phyloP scores from a whole-genome alignment of 1,140 invertebrate species.

The Monochamus saltuarius region DNA sequence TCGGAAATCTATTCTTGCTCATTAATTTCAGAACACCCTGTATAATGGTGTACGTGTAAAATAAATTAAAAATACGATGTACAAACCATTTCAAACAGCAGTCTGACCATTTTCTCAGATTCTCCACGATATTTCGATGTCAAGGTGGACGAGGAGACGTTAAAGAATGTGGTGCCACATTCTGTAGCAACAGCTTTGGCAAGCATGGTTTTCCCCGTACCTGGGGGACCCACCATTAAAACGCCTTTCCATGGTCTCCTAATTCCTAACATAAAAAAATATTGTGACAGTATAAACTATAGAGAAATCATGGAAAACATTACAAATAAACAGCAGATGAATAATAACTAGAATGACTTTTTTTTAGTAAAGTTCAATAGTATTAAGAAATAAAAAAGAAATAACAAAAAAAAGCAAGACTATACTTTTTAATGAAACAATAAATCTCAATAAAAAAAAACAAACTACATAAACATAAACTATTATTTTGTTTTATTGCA shows the following conservation, averaged over 20 bases:
- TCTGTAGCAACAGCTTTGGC: constrained; percentile 99
- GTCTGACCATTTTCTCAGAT: constrained; percentile 95
- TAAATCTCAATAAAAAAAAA: too few relatives aligned
- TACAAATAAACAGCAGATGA: too few relatives aligned
- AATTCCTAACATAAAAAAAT: constrained; percentile 57
- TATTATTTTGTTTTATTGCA: too few relatives aligned
- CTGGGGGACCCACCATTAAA: constrained; percentile 94
- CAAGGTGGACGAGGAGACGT: constrained; percentile 95
- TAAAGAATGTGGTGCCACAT: constrained; percentile 99
- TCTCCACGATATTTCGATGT: constrained; percentile 98
- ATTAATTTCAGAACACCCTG: too few relatives aligned
- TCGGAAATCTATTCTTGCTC: too few relatives aligned
- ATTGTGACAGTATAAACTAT: too few relatives aligned
- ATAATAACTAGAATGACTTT: neutral
- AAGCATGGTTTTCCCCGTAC: constrained; percentile 98
- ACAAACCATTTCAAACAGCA: constrained; percentile 96
- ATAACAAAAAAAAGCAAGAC: too few relatives aligned
- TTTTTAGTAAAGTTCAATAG: neutral
- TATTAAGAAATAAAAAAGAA: constrained; percentile 41
- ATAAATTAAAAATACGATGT: neutral
- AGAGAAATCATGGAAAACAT: too few relatives aligned
- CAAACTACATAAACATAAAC: too few relatives aligned
- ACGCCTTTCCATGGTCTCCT: constrained; percentile 90
- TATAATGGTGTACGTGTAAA: too few relatives aligned
- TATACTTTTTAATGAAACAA: too few relatives aligned